Evolutionary conservation across 1,140 invertebrate species (phyloP), one percentile per base, ranked within the genome.

Genomic region (Drosophila serrata): DNA sequence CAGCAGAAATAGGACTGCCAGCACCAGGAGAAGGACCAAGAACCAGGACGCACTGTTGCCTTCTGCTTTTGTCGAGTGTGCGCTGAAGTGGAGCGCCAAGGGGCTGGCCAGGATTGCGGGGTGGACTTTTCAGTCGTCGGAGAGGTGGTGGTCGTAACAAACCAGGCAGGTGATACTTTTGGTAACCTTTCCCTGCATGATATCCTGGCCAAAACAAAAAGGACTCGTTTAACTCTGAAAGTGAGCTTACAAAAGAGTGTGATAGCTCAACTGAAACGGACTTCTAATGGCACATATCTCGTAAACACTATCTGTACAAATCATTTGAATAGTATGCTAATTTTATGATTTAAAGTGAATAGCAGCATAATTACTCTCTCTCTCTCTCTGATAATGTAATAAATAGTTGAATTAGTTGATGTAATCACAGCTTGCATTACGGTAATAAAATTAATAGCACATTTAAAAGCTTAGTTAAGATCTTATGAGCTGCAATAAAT

Each of bases 51-150:
- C 75, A 77, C 75, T 75, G 46, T 62, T 55, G 69, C 57, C 65
- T n/a, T 61, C 33, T 35, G 56, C 58, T 27, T 27, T 48, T 65
- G 61, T 58, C 60, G 58, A 65, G 79, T 84, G 84, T 80, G 80
- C 84, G 84, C 84, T 88, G 84, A 88, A 87, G 76, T 87, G 84
- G 85, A 87, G 84, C 80, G 84, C 59, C 33, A 45, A 49, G 43
- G 64, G 68, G 37, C 42, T 46, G 37, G 39, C 24, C 55, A 39
- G 53, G 33, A 39, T 22, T 39, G 35, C 42, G 46, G 33, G 31
- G 61, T 39, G 46, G 55, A 55, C 35, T 48, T 48, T 49, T 33
- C 51, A 58, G 51, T 49, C 11, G 17, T 8, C 24, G 40, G 37
- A 59, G 68, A 49, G 51, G 37, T 75, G 49, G 72, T 56, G 49